Percentiles rank a stretch among this genome's conserved stretches.
phyloP scores from a whole-genome alignment of 1,140 invertebrate species.

The Zophobas atratus region DNA sequence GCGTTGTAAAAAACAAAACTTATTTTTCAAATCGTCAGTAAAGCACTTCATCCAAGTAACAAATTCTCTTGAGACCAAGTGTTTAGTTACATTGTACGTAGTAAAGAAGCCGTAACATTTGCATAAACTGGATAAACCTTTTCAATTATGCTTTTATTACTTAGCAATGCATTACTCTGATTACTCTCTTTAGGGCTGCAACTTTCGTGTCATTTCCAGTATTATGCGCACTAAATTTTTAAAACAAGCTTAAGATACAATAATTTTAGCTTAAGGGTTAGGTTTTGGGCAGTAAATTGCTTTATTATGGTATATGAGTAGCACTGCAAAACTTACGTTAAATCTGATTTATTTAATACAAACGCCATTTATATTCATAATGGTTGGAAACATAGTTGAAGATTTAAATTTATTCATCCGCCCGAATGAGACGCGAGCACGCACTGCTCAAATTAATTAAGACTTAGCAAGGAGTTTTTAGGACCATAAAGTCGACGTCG shows the following conservation, averaged over 20 bases:
- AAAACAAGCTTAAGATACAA: slow-evolving; percentile 2
- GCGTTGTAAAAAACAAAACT: too few relatives aligned
- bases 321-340: slow-evolving; percentile 16
- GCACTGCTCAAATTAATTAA: slow-evolving; percentile 53
- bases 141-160: slow-evolving; percentile 47
- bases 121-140: slow-evolving; percentile 44
- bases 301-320: slow-evolving; percentile 23
- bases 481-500: slow-evolving; percentile 39
- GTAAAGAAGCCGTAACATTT: slow-evolving; percentile 35
- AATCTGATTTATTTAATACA: slow-evolving; percentile 47
- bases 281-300: slow-evolving; percentile 31
- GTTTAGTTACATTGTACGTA: slow-evolving; percentile 28
- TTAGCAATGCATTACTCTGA: slow-evolving; percentile 47
- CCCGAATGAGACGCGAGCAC: slow-evolving; percentile 44
- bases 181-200: slow-evolving; percentile 35
- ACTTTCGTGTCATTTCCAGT: slow-evolving; percentile 30
- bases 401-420: slow-evolving; percentile 53
- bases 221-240: slow-evolving; percentile 14
- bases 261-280: slow-evolving; percentile 37
- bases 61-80: background rate
- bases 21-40: too few relatives aligned
- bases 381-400: slow-evolving; percentile 38
- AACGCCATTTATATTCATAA: slow-evolving; percentile 50
- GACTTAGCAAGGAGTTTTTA: slow-evolving; percentile 47
- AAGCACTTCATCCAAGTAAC: too few relatives aligned